Evolutionary conservation across 2,888 invertebrate species (phyloP), one percentile per base, ranked within the genome.

Genomic region (Yponomeuta cagnagella): DNA sequence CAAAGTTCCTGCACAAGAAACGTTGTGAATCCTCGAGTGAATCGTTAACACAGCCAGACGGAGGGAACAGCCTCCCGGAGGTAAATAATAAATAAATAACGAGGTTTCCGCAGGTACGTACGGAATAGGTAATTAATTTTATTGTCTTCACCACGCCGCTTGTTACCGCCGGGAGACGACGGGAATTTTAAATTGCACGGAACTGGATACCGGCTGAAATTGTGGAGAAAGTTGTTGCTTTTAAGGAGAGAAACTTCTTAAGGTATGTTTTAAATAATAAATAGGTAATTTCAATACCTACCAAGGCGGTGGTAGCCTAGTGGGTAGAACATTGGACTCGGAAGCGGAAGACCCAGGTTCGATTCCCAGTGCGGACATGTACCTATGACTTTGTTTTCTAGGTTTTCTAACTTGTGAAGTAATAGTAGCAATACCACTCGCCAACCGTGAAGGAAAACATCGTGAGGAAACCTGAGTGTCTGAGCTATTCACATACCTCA

Each of bases 61-160:
- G 52, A 58, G 52, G 52, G 52, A 15, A 15, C 72, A 70, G 43
- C 67, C 4, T 43, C 43, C 48, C 68, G 10, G 69, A 30, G 63
- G 69, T 69, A 69, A 69, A 69, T 69, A 69, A 69, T 70, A 70
- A 70, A 70, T 70, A 70, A 65, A 64, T 70, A 70, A 70, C 63
- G 63, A 68, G 68, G 48, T 63, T 63, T 23, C n/a, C 58, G 73
- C 79, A 81, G 79, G 81, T 80, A 77, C 73, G 75, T 73, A 70
- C 70, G 75, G 82, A 82, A 83, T 81, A 79, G 77, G 76, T 79
- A 82, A 83, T 83, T 83, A 82, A 82, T 81, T 80, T 76, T 77
- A 79, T 82, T 81, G 80, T 77, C 79, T 71, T 71, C 73, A 43
- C 37, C 63, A 78, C 71, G 71, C 72, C 15, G 12, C 69, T 75